Evolutionary conservation across 2,797 vertebrate species (phyloP), one percentile per base, ranked within the genome.

Genomic region (Sebastes oblongus): DNA sequence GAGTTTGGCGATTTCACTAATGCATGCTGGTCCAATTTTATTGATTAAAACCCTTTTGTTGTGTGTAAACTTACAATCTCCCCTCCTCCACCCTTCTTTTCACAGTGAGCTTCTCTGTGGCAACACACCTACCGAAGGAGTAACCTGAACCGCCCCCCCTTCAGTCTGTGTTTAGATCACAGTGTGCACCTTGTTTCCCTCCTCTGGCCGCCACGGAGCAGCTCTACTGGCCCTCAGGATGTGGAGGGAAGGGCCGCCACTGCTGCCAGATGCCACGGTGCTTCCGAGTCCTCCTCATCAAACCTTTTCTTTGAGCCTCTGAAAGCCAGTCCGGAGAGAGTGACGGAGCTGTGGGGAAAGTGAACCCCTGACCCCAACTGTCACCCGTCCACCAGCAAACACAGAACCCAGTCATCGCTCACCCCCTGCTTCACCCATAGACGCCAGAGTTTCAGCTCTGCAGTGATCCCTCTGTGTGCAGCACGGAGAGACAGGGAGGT

Each of bases 101-200:
- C 89, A 92, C 91, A 95, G 83, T 91, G 84, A 92, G 86, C 62
- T 78, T 77, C 90, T 93, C 92, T 94, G 91, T 94, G 87, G 91
- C 69, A 66, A 83, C 78, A 78, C 82, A 84, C 82, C 84, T 84
- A 86, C 78, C 58, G 3, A 69, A 80, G 78, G 83, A 75, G 92
- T 91, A 95, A 94, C 90, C 84, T 65, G 87, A 95, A 78, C 82
- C 54, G 0, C 73, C 68, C 77, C 60, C 60, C 66, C 25, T 72
- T 59, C 70, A 24, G 79, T 83, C 74, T 86, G 87, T 83, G 58
- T 91, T 84, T 61, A 85, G 56, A 83, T 95, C 91, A 96, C 96
- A 96, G 93, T 94, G 84, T 87, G 59, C 83, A 94, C 94, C 95
- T 96, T 96, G 96, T 96, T 95, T 79, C 72, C 73, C 82, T 86